Base-by-base conservation (phyloP, 1,140 invertebrate species). In the Conus ventricosus region DNA sequence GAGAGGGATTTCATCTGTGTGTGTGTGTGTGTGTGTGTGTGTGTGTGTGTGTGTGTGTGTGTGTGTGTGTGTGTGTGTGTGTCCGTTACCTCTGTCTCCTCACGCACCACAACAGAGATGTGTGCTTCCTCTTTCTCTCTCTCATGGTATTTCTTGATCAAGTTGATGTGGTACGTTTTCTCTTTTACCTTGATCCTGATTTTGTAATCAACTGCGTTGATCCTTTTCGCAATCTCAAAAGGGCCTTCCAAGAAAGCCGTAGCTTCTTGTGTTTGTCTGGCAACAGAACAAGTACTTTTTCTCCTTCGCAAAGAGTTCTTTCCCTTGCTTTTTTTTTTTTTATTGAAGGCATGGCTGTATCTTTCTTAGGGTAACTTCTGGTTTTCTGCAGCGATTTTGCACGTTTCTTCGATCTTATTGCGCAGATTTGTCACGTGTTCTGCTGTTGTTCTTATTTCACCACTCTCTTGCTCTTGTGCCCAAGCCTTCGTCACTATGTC, bases 401-500 rank as follows among this genome's bases (percentile, higher is more conserved):
- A 86, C 1, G 87, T 89, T 7, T 87, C 51, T 13, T 76, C 85
- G 4, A 87, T 10, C 0, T 67, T 25, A 1, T 78, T 39, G 0
- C 51, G 5, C 15, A 85, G 89, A 91, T 51, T 90, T 7, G 87
- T 15, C 20, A 91, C 88, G 85, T 78, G 78, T 51, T 78, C 39
- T 20, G 25, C 27, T 27, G 83, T 86, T 11, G 85, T 91, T 75
- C 91, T 90, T 0, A 90, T 88, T 15, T 91, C 92, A 3, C 27
- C 27, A 25, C 67, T 54, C 81, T 88, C 84, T 7, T 84, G 54
- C 53, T 92, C 88, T 4, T 81, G 20, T 10, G 92, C 89, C 92
- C 90, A 93, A 83, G 91, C 63, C 76, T 92, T 90, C 54, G 87
- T 89, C 11, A 91, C 54, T 13, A 93, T 89, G 10, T n/a, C 13